phyloP scores from a whole-genome alignment of 2,888 invertebrate genomes.

The Anarsia innoxiella region DNA sequence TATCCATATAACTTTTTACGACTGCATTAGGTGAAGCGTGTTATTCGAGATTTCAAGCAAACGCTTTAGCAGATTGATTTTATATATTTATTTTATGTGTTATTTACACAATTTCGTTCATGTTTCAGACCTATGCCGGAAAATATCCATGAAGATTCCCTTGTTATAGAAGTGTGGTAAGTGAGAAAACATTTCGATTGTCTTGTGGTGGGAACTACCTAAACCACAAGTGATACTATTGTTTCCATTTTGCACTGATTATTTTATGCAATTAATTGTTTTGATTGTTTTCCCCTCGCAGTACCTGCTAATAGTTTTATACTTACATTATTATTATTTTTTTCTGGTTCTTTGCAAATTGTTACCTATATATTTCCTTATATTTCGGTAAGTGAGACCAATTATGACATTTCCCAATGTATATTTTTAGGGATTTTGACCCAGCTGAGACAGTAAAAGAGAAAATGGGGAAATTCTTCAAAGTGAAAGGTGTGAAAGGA shows the following conservation, averaged over 20 bases:
- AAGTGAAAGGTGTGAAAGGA: conserved; percentile 90
- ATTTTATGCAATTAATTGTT: no score
- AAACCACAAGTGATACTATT: not conserved
- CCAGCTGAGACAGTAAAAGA: conserved; percentile 92
- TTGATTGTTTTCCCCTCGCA: no score
- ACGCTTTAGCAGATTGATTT: not conserved
- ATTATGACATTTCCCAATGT: no score
- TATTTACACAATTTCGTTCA: conserved; percentile 12
- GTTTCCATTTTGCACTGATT: not conserved
- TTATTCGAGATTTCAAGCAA: not conserved
- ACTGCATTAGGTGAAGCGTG: conserved; percentile 14
- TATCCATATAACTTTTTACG: conserved; percentile 15
- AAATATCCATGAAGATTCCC: conserved; percentile 81
- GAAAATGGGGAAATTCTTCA: conserved; percentile 89
- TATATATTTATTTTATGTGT: no score
- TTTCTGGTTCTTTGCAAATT: no score
- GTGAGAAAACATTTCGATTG: conserved; percentile 33
- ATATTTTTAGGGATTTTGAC: conserved; percentile 84
- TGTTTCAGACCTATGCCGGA: conserved; percentile 81
- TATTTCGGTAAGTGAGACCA: no score
- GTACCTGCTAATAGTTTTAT: no score
- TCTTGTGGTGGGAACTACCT: not conserved
- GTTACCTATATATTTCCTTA: no score
- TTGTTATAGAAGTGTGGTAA: conserved; percentile 89
- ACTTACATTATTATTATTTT: no score